A percentile compares a stretch with the other conserved stretches of the same genome.
phyloP scores from a whole-genome alignment of 2,888 invertebrate species.

The Steinernema scapterisci region DNA sequence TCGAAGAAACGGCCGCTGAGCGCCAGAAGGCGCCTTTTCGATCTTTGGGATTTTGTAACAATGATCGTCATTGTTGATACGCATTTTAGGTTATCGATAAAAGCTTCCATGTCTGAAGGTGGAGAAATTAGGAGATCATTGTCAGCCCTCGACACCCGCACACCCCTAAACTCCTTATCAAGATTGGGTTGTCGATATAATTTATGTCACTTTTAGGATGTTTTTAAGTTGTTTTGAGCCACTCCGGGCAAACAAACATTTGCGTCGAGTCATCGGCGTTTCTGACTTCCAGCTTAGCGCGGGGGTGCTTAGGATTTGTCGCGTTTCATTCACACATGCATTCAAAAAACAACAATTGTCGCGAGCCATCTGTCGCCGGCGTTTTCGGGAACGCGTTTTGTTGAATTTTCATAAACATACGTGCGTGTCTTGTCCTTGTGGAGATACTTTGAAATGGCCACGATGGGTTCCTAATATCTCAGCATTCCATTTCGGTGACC shows the following conservation, averaged over 20 bases:
- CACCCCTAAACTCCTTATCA: constrained; percentile 18
- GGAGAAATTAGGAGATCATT: constrained; percentile 1
- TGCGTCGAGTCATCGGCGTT: background rate
- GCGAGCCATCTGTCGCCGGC: background rate
- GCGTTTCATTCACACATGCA: constrained; percentile 7
- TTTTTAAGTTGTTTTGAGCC: background rate
- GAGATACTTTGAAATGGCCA: too few species aligned
- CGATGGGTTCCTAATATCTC: background rate
- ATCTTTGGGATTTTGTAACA: too few species aligned
- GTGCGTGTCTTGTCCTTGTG: constrained; percentile 4
- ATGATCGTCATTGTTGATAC: too few species aligned
- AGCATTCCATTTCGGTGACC: background rate
- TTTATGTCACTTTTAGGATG: constrained; percentile 25
- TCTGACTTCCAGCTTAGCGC: background rate
- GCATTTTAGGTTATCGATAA: too few species aligned
- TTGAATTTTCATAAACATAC: background rate
- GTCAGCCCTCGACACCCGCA: background rate
- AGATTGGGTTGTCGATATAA: constrained; percentile 23
- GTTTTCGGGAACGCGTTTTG: background rate
- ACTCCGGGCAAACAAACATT: background rate
- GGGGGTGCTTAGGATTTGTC: background rate
- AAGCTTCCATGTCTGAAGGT: too few species aligned
- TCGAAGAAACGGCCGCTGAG: background rate
- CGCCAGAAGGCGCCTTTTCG: background rate
- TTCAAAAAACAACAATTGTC: constrained; percentile 16